Evolutionary conservation across 2,888 invertebrate species (phyloP).

Genomic region (Drosophila rubida): DNA sequence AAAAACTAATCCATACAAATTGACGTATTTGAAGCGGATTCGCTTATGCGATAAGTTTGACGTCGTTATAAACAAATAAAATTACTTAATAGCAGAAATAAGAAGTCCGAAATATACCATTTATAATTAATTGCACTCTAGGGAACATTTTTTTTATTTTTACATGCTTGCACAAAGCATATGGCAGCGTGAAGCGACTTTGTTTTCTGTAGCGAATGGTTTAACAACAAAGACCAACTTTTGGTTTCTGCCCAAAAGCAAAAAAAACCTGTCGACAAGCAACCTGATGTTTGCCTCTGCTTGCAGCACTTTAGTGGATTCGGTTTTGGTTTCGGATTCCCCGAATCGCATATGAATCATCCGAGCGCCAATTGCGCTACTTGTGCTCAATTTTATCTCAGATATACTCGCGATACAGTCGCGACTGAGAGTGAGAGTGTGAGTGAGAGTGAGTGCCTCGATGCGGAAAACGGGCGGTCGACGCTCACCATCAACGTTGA

Average conservation of each 20-base stretch:
- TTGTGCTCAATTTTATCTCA: constrained; percentile 23
- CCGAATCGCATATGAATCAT: constrained; percentile 80
- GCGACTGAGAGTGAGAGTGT: background rate
- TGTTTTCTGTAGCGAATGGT: background rate
- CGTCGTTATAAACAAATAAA: no score
- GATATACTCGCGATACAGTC: constrained; percentile 10
- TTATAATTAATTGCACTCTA: background rate
- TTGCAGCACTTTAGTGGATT: constrained; percentile 65
- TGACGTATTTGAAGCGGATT: background rate
- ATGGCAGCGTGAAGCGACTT: background rate
- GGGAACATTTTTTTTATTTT: background rate
- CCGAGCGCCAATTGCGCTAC: constrained; percentile 38
- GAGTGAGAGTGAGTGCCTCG: constrained; percentile 11
- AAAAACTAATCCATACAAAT: no score
- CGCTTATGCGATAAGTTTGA: background rate
- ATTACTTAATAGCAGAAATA: no score
- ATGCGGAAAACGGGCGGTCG: constrained; percentile 41
- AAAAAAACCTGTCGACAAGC: constrained; percentile 57
- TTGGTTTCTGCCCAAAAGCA: constrained; percentile 9
- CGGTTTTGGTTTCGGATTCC: constrained; percentile 75
- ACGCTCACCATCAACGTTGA: constrained; percentile 24
- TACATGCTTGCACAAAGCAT: background rate
- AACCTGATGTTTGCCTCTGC: constrained; percentile 35
- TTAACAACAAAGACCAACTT: constrained; percentile 6
- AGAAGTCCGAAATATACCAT: background rate